Evolutionary conservation across 2,888 invertebrate species (phyloP).

Genomic region (Quadroppia sp.): DNA sequence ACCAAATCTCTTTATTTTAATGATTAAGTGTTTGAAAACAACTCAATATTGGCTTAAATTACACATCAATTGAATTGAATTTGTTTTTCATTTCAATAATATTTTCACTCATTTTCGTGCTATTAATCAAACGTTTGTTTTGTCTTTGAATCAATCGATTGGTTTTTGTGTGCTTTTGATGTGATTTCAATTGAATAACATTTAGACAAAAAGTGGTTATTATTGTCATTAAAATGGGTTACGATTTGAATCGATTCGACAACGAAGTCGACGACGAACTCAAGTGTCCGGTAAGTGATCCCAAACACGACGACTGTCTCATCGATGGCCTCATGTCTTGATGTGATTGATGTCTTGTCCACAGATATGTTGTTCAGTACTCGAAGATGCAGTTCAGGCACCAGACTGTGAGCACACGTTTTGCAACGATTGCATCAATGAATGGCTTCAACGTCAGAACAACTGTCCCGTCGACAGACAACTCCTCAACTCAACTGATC

Average conservation of each 20-base stretch:
- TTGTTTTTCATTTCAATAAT: no score
- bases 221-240: slow-evolving; percentile 68
- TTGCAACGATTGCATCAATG: slow-evolving; percentile 83
- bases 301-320: background rate
- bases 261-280: slow-evolving; percentile 95
- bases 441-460: slow-evolving; percentile 89
- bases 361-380: slow-evolving; percentile 83
- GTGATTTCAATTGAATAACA: background rate
- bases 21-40: no score
- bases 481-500: slow-evolving; percentile 70
- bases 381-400: slow-evolving; percentile 93
- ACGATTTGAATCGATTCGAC: slow-evolving; percentile 86
- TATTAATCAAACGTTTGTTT: background rate
- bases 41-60: no score
- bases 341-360: background rate
- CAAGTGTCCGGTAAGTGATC: slow-evolving; percentile 65
- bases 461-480: slow-evolving; percentile 92
- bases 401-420: slow-evolving; percentile 94
- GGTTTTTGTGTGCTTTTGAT: background rate
- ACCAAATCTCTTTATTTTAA: no score
- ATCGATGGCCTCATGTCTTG: background rate
- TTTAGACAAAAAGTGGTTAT: no score
- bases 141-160: background rate
- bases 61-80: no score
- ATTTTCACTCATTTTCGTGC: no score